Base-by-base conservation (phyloP, 2,888 invertebrate genomes). In the Diachrysia chrysitis region DNA sequence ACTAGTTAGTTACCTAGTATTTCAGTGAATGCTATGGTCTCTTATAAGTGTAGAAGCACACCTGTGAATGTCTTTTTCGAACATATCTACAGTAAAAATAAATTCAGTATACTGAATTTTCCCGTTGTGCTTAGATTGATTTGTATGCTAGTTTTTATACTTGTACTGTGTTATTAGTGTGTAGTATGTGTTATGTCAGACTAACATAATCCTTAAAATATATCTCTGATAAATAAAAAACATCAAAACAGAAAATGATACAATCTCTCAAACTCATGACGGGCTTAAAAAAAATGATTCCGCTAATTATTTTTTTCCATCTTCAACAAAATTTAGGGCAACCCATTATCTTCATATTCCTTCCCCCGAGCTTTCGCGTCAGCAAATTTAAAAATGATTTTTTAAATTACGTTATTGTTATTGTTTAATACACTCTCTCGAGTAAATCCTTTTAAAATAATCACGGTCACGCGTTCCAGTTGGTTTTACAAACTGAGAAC, bases 401-500 rank as follows among this genome's bases (percentile, higher is more conserved):
- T 53, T 42, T 61, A 55, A 69, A 61, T 75, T 37, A 56, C 58
- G 35, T 35, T 25, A 42, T 25, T 21, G 48, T 58, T 66, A 17
- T 56, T 76, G 60, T 74, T 66, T 63, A 61, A 76, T 76, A 58
- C 0, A 56, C 61, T 76, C 53, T 48, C 60, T n/a, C 25, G 9
- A 19, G 25, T 32, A 63, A 76, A 74, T 29, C 76, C 57, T 46
- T 53, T 14, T 61, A 58, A 61, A 58, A 25, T n/a, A 54, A 23
- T 12, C 42, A 32, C 5, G 72, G 63, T 63, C 74, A 74, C 74
- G 77, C 66, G 56, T 76, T 53, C 73, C 66, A 63, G 53, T 76
- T 56, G n/a, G 19, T 23, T 55, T 74, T 19, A 55, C n/a, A 71
- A 19, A 58, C 57, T 37, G 59, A 37, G 51, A 75, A 56, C 54